A percentile compares a stretch with the other conserved stretches of the same genome.
Conservation (phyloP, 2,113 vertebrate species). For the Xerus inauris region DNA sequence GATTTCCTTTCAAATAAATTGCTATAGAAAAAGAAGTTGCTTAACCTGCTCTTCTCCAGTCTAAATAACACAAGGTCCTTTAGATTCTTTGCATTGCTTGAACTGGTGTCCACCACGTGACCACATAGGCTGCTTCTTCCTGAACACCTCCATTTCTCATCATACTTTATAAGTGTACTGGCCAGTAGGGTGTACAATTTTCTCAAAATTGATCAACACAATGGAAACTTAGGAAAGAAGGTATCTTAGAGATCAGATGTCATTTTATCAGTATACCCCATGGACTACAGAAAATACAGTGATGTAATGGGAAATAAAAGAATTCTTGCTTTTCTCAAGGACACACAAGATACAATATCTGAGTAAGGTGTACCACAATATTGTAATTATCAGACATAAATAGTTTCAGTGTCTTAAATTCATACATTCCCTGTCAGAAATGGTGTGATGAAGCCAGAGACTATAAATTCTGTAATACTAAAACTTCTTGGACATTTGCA, state of each 20-base stretch:
- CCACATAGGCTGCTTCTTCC: not conserved
- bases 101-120: not conserved
- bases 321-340: not conserved
- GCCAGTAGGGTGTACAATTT: not conserved
- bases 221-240: not conserved
- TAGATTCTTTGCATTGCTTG: not conserved
- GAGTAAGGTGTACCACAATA: not conserved
- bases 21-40: not conserved
- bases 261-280: not conserved
- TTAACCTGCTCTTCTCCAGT: not conserved
- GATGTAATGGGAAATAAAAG: not conserved
- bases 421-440: slow-evolving; percentile 1
- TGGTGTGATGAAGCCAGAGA: not conserved
- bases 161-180: not conserved
- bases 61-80: not conserved
- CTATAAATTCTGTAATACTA: not conserved
- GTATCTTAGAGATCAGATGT: not conserved
- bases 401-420: slow-evolving; percentile 30
- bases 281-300: not conserved
- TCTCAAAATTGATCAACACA: not conserved
- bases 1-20: not conserved
- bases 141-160: not conserved
- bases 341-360: not conserved
- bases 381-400: slow-evolving; percentile 2
- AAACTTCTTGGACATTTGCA: not conserved